Evolutionary conservation across 1,140 invertebrate species (phyloP).

Genomic region (Heterodera schachtii): DNA sequence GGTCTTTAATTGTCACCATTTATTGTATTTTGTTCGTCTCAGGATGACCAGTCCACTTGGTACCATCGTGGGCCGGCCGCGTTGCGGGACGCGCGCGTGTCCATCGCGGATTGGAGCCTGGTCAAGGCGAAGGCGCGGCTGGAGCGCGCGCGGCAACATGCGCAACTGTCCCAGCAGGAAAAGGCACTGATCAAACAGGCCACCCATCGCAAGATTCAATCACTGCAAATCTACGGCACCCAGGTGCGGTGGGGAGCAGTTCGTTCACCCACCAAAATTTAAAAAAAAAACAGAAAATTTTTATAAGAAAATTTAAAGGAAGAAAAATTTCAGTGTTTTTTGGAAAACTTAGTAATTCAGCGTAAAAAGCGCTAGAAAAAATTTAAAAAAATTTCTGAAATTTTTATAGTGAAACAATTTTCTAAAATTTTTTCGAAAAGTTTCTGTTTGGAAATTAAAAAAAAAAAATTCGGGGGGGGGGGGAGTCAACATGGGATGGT

Average conservation of each 20-base stretch:
- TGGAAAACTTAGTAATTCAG: no score
- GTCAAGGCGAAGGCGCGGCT: constrained; percentile 52
- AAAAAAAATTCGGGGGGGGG: no score
- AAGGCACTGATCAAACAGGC: constrained; percentile 61
- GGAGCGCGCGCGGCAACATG: constrained; percentile 50
- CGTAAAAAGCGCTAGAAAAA: neutral
- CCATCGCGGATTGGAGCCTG: constrained; percentile 62
- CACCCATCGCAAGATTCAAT: constrained; percentile 58
- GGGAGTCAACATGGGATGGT: no score
- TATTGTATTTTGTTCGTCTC: neutral
- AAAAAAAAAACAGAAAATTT: no score
- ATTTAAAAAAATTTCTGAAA: constrained; percentile 17
- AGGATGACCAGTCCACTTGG: constrained; percentile 58
- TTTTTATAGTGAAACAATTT: neutral
- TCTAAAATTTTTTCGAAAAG: no score
- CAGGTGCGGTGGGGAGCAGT: constrained; percentile 32
- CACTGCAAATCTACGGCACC: constrained; percentile 57
- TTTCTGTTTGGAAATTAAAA: no score
- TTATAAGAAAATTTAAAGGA: no score
- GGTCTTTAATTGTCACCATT: no score
- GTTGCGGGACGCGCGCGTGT: constrained; percentile 55
- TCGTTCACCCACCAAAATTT: no score
- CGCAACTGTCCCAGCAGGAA: constrained; percentile 48
- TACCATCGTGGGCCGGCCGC: constrained; percentile 57
- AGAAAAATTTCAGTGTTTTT: no score